Conservation (phyloP, 2,888 invertebrate species). For the Choristoneura rosaceana region DNA sequence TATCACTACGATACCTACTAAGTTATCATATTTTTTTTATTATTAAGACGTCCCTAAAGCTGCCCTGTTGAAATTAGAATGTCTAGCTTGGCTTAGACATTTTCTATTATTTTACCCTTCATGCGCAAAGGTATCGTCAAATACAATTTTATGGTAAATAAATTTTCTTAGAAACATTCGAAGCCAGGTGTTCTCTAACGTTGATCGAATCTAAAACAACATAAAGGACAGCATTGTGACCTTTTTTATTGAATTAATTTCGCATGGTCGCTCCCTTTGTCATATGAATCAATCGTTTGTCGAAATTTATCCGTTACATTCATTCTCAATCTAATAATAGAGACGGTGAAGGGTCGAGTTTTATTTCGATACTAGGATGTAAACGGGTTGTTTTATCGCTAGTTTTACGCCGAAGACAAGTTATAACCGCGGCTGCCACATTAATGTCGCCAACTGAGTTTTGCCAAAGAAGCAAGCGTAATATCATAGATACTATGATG, state of each 20-base stretch:
- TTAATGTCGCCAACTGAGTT: slow-evolving; percentile 1
- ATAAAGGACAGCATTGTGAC: slow-evolving; percentile 63
- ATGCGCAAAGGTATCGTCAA: not conserved
- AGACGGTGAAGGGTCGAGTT: slow-evolving; percentile 64
- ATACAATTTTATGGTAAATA: slow-evolving; percentile 1
- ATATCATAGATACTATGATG: too few relatives aligned
- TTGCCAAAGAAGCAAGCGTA: too few relatives aligned
- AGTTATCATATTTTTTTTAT: too few relatives aligned
- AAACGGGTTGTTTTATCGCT: slow-evolving; percentile 59
- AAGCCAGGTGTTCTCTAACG: slow-evolving; percentile 42
- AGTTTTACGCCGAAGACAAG: slow-evolving; percentile 33
- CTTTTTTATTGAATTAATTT: slow-evolving; percentile 77
- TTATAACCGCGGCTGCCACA: slow-evolving; percentile 14
- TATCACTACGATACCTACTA: too few relatives aligned
- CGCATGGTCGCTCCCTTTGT: slow-evolving; percentile 70
- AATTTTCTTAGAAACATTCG: slow-evolving; percentile 8
- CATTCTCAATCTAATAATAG: slow-evolving; percentile 73
- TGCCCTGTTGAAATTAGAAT: too few relatives aligned
- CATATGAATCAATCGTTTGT: slow-evolving; percentile 73
- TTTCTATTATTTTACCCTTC: not conserved
- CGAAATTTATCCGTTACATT: slow-evolving; percentile 72
- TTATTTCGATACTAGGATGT: slow-evolving; percentile 52
- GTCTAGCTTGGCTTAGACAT: not conserved
- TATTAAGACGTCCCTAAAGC: too few relatives aligned
- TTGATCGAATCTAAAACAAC: slow-evolving; percentile 51